These are phyloP conservation scores for Macheiramphus alcinus DNA, from an alignment of 2,113 vertebrate species.

Conservation along the genomic window DNA sequence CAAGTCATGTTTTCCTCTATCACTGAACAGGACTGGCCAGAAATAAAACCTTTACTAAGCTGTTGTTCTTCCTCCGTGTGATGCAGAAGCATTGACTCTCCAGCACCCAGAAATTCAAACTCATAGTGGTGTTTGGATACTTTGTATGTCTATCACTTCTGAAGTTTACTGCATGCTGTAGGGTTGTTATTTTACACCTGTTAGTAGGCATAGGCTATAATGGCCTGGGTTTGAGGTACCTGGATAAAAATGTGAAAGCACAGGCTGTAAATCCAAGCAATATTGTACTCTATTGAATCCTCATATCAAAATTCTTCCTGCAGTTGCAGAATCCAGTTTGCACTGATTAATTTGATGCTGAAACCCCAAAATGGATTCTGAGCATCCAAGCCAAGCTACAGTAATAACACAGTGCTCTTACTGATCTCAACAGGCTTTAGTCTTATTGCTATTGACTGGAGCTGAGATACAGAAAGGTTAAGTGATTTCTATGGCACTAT, in stretches of 20 bases:
- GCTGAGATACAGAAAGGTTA: neutral
- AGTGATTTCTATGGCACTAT: neutral
- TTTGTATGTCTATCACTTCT: neutral
- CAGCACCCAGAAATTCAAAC: neutral
- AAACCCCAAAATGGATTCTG: neutral
- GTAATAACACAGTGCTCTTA: neutral
- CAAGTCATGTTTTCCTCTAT: neutral
- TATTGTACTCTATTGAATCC: neutral
- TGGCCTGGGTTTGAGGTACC: neutral
- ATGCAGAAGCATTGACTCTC: neutral
- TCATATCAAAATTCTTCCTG: neutral
- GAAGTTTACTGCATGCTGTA: neutral
- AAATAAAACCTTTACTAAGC: neutral
- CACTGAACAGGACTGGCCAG: neutral
- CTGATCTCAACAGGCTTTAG: neutral
- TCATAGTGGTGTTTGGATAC: neutral
- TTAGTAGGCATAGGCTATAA: neutral
- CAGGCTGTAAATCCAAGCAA: neutral
- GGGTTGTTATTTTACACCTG: neutral
- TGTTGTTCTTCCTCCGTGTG: neutral
- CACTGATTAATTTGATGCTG: neutral
- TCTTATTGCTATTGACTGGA: neutral
- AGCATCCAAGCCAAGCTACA: neutral
- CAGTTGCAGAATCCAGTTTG: neutral
- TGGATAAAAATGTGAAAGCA: neutral